Evolutionary conservation across 2,113 vertebrate species (phyloP), one percentile per base, ranked within the genome.

Genomic region (Neofelis nebulosa): DNA sequence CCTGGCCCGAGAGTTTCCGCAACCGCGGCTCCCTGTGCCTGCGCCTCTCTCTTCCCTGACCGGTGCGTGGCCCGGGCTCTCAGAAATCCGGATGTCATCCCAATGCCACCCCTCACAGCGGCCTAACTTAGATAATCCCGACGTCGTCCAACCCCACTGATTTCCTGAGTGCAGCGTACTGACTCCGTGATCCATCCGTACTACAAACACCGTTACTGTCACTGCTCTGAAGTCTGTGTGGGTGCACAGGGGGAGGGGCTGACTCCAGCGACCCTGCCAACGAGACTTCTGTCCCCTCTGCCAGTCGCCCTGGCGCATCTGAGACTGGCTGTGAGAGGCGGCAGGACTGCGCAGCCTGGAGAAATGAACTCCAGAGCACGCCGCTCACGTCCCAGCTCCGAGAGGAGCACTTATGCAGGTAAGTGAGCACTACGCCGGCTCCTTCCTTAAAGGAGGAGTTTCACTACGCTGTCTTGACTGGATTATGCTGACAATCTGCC

Each of bases 11-110:
- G 52, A 36, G 29, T 23, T 74, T 5, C 2, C 1, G n/a, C n/a
- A 41, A 21, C 50, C 33, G 2, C 33, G 27, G 29, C 21, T 15
- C 52, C 21, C 65, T 65, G 33, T 29, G 16, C 66, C 66, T 5
- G 15, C 2, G 25, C 12, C 4, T 9, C 21, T 29, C 57, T 69
- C 29, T 50, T 10, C 63, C n/a, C 69, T 38, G 1, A 0, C 38
- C 66, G 18, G 5, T 9, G 4, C 19, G 0, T 0, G 1, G 41
- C n/a, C 3, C 19, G 1, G 63, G 7, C 78, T 4, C 45, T 38
- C 48, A 7, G 9, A 2, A 11, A 4, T 15, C 25, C 4, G 38
- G 23, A n/a, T 9, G 29, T 25, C 63, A 25, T 10, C 9, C 2
- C 12, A 7, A 15, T 36, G 68, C 18, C 21, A 38, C 66, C n/a